Conservation (phyloP, 2,888 invertebrate species). For the Hypselothyrea guttata region DNA sequence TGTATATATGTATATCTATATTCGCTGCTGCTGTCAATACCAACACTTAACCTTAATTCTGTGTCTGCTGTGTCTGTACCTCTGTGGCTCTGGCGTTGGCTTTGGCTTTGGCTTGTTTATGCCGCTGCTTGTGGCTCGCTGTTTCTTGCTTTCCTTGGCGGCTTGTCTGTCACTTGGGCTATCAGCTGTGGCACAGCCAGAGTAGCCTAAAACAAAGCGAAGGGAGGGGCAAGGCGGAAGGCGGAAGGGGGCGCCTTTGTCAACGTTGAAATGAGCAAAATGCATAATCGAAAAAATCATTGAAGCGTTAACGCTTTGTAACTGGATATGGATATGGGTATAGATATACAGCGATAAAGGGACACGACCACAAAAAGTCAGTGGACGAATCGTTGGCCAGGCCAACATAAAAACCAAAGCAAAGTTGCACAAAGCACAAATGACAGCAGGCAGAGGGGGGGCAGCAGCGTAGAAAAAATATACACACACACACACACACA, state of each 20-base stretch:
- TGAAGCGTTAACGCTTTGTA: conserved; percentile 77
- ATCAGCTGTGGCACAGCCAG: conserved; percentile 15
- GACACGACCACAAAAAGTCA: neutral
- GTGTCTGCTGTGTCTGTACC: conserved; percentile 3
- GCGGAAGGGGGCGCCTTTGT: conserved; percentile 44
- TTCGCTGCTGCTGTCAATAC: conserved; percentile 6
- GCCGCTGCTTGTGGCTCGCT: neutral
- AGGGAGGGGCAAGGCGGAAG: neutral
- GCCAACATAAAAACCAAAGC: conserved; percentile 11
- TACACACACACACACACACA: neutral
- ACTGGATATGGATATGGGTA: conserved; percentile 58
- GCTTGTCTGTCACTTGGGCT: conserved; percentile 13
- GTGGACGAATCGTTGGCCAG: conserved; percentile 9
- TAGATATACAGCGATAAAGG: conserved; percentile 33
- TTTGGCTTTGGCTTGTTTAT: neutral
- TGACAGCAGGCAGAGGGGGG: conserved; percentile 19
- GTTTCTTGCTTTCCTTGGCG: neutral
- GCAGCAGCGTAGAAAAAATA: neutral
- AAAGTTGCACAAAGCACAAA: conserved; percentile 35
- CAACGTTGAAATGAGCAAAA: conserved; percentile 69
- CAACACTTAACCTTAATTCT: conserved; percentile 63
- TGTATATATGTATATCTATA: conserved; percentile 4
- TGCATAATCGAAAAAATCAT: conserved; percentile 75
- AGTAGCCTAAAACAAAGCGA: conserved; percentile 57
- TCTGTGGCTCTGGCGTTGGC: neutral